Base-by-base conservation (phyloP, 2,797 vertebrate species). In the Nyctalus aviator region DNA sequence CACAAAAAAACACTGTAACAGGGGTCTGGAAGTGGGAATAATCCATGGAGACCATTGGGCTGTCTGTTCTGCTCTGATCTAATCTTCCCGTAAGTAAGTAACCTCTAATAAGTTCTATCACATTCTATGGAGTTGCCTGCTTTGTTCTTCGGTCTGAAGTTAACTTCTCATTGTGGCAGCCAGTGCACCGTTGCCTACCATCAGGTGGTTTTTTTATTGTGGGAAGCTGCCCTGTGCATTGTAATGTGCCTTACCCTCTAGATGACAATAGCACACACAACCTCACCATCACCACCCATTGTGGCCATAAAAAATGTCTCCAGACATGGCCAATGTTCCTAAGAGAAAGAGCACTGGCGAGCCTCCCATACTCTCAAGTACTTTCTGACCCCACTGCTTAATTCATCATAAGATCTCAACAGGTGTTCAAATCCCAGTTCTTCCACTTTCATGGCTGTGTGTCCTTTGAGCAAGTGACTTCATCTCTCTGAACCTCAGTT, bases 291-390 rank as follows among this genome's bases (percentile, higher is more conserved):
- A 30, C 46, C 75, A 30, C 57, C 68, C 27, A 14, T 14, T 59
- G 15, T 32, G 37, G 53, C 18, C 3, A 21, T 41, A 27, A 53
- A 69, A 88, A 46, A 14, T 5, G 1, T 37, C 25, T 82, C 41
- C 25, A 8, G 79, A 62, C 2, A 8, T 35, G 30, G 23, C 35
- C 18, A 48, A 20, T 15, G 8, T 11, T n/a, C 18, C 27, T 69
- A 44, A 3, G 11, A 4, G 11, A 2, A 35, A 30, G 27, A 23
- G 35, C 14, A 15, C 11, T 30, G 14, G 14, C 13, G 5, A 79
- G 14, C 11, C 2, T 15, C 23, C n/a, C 4, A 0, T n/a, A 23
- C 4, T 15, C 15, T 37, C 71, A 55, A 64, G 12, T 6, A 14
- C 44, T 64, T 8, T 5, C 17, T 55, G 21, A 75, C 8, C 32